Base-by-base conservation (phyloP, 2,797 vertebrate species). In the Myotis myotis region DNA sequence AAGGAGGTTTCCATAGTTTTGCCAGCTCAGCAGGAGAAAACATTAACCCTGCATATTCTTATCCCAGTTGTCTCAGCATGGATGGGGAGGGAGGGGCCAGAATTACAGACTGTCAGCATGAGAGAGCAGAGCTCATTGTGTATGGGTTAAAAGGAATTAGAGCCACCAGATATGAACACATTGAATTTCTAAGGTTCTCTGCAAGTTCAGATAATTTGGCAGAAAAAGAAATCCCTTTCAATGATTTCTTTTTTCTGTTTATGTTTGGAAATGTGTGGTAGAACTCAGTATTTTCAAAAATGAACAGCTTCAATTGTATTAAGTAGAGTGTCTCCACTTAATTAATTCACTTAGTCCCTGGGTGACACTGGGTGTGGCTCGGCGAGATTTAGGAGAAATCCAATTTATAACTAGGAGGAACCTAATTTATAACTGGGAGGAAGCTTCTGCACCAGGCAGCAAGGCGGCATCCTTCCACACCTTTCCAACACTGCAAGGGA, bases 351-450 rank as follows among this genome's bases (percentile, higher is more conserved):
- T 95, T 85, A 89, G 81, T 94, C 97, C 95, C 96, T 86, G 95
- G 89, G 79, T 96, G 95, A 97, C 97, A 97, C 96, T 97, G 98
- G 93, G 98, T 97, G 97, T 94, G 97, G 97, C 87, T 98, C 80
- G 95, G 85, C 51, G 94, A 49, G 89, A 97, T 97, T 97, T 94
- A 97, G 96, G 95, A 97, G 96, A 97, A 98, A 98, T 98, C 97
- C 96, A 97, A 94, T 98, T 95, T 94, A 97, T 94, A 98, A 98
- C 96, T 95, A 97, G 97, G 90, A 96, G 91, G 53, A 96, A 96
- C 68, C 30, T n/a, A 64, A 64, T 64, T n/a, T 64, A n/a, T 64
- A 64, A 64, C 28, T n/a, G 30, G 62, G 15, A n/a, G 15, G 28
- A 64, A 64, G n/a, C 2, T 2, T 64, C 88, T 87, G 91, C 78